phyloP scores from a whole-genome alignment of 2,888 invertebrate genomes.

The Diarsia brunnea region DNA sequence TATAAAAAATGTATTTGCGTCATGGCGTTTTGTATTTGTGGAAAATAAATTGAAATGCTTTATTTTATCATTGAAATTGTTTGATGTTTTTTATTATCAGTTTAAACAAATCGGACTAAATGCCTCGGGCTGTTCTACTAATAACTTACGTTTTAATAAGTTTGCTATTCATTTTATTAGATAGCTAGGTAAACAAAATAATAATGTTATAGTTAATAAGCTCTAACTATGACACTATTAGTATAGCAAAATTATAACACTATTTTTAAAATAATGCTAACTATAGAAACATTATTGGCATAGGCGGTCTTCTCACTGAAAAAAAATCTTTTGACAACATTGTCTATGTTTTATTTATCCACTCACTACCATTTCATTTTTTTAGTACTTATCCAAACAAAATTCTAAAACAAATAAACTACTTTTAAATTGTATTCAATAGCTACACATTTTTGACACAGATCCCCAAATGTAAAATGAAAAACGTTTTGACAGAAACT shows the following conservation, averaged over 20 bases:
- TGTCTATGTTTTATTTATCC: neutral
- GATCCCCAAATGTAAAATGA: neutral
- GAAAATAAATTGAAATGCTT: constrained; percentile 14
- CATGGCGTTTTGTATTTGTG: constrained; percentile 41
- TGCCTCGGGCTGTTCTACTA: neutral
- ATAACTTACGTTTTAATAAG: neutral
- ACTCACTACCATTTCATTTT: neutral
- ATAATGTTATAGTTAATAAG: too few species aligned
- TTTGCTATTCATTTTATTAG: neutral
- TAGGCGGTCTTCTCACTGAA: neutral
- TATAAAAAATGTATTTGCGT: constrained; percentile 52
- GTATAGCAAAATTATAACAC: neutral
- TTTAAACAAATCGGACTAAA: neutral
- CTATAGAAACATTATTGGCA: neutral
- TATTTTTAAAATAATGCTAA: neutral
- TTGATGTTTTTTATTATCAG: neutral
- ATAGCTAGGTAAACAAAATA: neutral
- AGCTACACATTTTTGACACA: neutral
- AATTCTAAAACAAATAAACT: neutral
- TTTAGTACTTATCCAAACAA: neutral
- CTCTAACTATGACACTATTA: neutral
- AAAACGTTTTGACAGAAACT: constrained; percentile 3
- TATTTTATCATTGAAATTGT: neutral
- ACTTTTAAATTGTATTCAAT: neutral
- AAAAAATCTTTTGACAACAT: neutral